These are phyloP conservation scores for Steinernema feltiae DNA, from an alignment of 1,140 invertebrate species.

Conservation along the genomic window DNA sequence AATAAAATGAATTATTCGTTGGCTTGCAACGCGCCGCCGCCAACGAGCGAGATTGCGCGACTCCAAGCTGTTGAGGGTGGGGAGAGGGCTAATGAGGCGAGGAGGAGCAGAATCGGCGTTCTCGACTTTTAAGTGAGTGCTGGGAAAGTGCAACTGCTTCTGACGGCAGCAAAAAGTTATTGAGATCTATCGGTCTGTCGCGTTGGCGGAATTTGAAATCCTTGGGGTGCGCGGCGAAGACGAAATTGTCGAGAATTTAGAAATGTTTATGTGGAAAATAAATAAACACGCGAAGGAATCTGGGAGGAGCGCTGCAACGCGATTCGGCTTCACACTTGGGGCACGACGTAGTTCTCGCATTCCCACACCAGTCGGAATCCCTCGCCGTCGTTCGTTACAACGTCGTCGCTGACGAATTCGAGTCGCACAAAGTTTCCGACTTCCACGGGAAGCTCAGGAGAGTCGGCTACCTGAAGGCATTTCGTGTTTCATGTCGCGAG, in stretches of 20 bases:
- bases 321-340: background rate
- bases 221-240: background rate
- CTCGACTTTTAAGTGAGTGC: background rate
- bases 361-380: slow-evolving; percentile 1
- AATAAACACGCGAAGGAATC: background rate
- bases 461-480: background rate
- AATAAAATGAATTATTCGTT: background rate
- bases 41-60: background rate
- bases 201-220: background rate
- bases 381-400: background rate
- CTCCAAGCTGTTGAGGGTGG: background rate
- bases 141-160: background rate
- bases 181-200: background rate
- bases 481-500: background rate
- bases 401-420: background rate
- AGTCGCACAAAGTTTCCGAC: background rate
- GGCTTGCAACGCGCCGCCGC: background rate
- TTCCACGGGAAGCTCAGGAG: background rate
- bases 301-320: too few species aligned
- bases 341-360: slow-evolving; percentile 4
- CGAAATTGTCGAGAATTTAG: background rate
- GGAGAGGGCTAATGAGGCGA: background rate
- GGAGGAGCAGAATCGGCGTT: background rate
- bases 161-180: background rate
- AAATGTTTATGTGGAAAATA: background rate